phyloP scores from a whole-genome alignment of 2,113 vertebrate species.

The Haemorhous mexicanus region DNA sequence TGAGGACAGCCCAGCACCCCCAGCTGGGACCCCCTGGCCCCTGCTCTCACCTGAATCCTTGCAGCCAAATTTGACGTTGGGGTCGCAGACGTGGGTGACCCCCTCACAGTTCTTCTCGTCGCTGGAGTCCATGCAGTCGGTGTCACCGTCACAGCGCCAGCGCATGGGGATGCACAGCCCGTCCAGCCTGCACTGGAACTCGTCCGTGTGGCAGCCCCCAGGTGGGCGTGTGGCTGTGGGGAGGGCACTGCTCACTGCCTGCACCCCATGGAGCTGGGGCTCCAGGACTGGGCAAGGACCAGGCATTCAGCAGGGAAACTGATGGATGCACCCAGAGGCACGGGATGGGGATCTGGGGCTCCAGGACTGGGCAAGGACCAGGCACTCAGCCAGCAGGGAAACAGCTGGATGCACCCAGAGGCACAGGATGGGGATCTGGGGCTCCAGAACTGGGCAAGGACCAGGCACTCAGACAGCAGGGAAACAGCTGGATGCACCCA shows the following conservation, averaged over 20 bases:
- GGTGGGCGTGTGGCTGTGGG: constrained; percentile 88
- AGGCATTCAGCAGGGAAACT: neutral
- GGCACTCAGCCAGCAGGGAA: too few relatives aligned
- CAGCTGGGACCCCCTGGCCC: too few relatives aligned
- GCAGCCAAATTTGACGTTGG: constrained; percentile 93
- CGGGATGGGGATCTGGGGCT: rapidly evolving
- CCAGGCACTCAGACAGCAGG: too few relatives aligned
- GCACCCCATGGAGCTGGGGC: rapidly evolving
- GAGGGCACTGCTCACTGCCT: neutral
- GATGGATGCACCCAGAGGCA: neutral
- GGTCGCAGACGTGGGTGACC: constrained; percentile 90
- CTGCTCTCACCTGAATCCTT: constrained; percentile 85
- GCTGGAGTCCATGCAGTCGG: constrained; percentile 94
- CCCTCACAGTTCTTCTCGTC: constrained; percentile 95
- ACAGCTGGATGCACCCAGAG: too few relatives aligned
- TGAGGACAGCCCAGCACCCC: neutral
- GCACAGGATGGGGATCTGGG: too few relatives aligned
- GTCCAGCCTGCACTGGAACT: constrained; percentile 94
- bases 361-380: too few relatives aligned
- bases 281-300: rapidly evolving
- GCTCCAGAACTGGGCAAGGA: too few relatives aligned
- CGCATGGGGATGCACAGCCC: constrained; percentile 93
- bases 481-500: too few relatives aligned
- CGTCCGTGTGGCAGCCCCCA: constrained; percentile 90
- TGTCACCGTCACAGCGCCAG: constrained; percentile 94